Conservation (phyloP, 1,140 invertebrate species). For the Scylla paramamosain region DNA sequence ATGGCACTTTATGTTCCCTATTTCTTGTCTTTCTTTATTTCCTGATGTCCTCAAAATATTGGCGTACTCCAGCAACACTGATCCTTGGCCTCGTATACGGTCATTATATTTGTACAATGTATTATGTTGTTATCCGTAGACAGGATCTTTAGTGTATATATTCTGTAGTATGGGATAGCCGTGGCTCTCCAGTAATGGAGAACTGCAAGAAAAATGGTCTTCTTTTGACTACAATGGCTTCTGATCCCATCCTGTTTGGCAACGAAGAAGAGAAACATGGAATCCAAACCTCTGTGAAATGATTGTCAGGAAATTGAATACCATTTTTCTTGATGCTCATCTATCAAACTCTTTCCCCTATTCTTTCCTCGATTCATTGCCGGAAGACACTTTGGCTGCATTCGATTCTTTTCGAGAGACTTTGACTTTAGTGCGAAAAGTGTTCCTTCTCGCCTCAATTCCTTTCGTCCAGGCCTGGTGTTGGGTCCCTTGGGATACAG, state of each 20-base stretch:
- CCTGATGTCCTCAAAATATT: neutral
- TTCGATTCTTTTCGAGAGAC: constrained; percentile 52
- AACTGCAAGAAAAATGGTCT: constrained; percentile 74
- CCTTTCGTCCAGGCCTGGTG: neutral
- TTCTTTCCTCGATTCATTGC: constrained; percentile 74
- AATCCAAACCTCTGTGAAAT: constrained; percentile 75
- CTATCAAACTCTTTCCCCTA: constrained; percentile 73
- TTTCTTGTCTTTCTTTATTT: neutral
- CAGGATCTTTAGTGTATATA: constrained; percentile 40
- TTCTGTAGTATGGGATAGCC: constrained; percentile 60
- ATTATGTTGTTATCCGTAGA: constrained; percentile 33
- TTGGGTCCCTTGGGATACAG: no score
- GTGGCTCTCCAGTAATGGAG: constrained; percentile 64
- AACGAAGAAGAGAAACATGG: constrained; percentile 75
- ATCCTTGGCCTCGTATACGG: neutral
- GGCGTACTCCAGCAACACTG: neutral
- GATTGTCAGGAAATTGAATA: constrained; percentile 76
- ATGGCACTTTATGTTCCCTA: constrained; percentile 11
- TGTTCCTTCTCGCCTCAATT: neutral
- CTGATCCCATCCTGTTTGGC: constrained; percentile 75
- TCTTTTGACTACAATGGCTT: constrained; percentile 76
- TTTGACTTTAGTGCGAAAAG: constrained; percentile 42
- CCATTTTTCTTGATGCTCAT: constrained; percentile 76
- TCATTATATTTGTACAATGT: constrained; percentile 26
- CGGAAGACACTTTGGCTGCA: constrained; percentile 69